Conservation (phyloP, 2,113 vertebrate species). For the Xyrauchen texanus region DNA sequence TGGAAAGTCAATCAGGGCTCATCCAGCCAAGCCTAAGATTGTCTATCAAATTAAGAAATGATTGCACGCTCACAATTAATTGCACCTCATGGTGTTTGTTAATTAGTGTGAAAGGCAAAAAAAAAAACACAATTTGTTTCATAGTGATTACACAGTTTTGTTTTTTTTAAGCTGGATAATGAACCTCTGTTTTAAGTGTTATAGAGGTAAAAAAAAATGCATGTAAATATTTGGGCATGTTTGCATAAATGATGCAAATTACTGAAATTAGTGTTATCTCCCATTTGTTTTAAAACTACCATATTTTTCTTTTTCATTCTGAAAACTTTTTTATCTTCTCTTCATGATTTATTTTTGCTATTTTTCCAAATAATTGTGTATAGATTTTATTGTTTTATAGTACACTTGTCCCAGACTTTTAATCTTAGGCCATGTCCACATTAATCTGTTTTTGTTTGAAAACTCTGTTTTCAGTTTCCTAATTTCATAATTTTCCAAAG, state of each 20-base stretch:
- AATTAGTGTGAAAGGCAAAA: neutral
- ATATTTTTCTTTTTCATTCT: neutral
- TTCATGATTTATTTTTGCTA: no score
- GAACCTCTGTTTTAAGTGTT: neutral
- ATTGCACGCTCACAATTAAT: conserved; percentile 45
- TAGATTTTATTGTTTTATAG: no score
- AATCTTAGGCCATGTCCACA: no score
- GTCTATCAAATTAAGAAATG: conserved; percentile 43
- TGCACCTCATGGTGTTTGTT: conserved; percentile 14
- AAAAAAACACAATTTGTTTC: neutral
- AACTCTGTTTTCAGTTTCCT: no score
- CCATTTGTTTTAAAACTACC: neutral
- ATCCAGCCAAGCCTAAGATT: conserved; percentile 32
- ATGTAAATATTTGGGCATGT: no score
- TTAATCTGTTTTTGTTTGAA: no score
- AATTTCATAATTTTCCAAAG: no score
- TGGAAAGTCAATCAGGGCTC: conserved; percentile 48
- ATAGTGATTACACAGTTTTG: neutral
- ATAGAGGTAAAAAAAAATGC: neutral
- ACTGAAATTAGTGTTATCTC: no score
- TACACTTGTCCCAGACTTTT: no score
- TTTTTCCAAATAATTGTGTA: no score
- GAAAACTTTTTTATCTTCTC: no score
- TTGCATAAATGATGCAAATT: no score
- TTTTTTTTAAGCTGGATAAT: neutral